Evolutionary conservation across 2,888 invertebrate genomes (phyloP), one percentile per base, ranked within the genome.

Genomic region (Acanthosepion pharaonis): DNA sequence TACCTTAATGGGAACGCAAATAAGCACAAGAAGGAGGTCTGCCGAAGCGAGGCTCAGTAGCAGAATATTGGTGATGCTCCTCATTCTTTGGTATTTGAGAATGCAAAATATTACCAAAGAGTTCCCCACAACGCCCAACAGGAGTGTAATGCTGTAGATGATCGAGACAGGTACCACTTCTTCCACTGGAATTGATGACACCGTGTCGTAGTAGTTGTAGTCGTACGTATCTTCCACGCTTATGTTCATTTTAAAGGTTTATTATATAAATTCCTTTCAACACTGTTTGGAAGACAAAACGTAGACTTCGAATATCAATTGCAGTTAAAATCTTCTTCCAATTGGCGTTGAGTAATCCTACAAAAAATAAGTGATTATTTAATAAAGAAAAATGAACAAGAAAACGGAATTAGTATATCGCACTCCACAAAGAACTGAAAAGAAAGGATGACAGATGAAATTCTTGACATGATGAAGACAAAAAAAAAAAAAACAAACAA

Each of bases 1-100:
- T 97, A 98, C 98, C 98, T 98, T 98, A 23, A 98, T 98, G 15
- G 98, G 98, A 95, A 98, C 98, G 97, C 98, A 98, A 96, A 98
- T 98, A 95, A 98, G 97, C 95, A 98, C 98, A 93, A 98, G 98
- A 92, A 98, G 97, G 6, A 98, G 97, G 97, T 98, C 98, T 20
- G 98, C 98, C 0, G 98, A 98, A 18, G 98, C 98, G 95, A 98
- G 97, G 96, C 98, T 98, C 48, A 98, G 98, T 91, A 98, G 97
- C 96, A 98, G 98, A 93, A 98, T 98, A 96, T 98, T 98, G n/a
- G 98, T 98, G 92, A 97, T 98, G 96, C 98, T 98, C 96, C 98
- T 97, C 98, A 98, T 98, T 91, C 98, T 97, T 93, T 98, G 97
- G 96, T 98, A 98, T 94, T 97, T 97, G 91, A 97, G 97, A 91